Evolutionary conservation across 2,113 vertebrate genomes (phyloP), one percentile per base, ranked within the genome.

Genomic region (Alaudala cheleensis): DNA sequence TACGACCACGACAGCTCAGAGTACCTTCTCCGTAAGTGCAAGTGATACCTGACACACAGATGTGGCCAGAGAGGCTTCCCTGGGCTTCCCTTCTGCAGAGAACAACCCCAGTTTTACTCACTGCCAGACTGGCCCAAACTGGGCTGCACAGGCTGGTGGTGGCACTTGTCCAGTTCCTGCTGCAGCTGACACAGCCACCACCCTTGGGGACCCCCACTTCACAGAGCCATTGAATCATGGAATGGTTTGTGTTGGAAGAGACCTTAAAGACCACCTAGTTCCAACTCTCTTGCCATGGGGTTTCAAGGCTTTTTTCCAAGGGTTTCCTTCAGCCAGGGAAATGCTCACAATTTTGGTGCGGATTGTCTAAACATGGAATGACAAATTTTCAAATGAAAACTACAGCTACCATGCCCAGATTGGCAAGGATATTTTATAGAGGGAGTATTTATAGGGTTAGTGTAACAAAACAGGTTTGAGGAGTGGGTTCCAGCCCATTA

Each of bases 1-100:
- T 99, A 99, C 0, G 99, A 99, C 96, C 99, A 99, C 1, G 99
- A 99, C 98, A 99, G 98, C 98, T 99, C 99, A 0, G 99, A 99
- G 92, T 99, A 99, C 95, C 99, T 99, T 96, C 98, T 99, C 91
- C 99, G 99, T 99, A 98, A 99, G 99, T 99, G 39, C 22, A 2
- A 64, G 5, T 5, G 37, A 28, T 2, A 1, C 56, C 34, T 12
- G 0, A 10, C 2, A 7, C 45, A 37, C 17, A 10, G 57, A 9
- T 3, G 3, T 12, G 31, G 15, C 69, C 66, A 21, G 8, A 45
- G 66, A 7, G 14, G 4, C 51, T 53, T 10, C 11, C 51, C 56
- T 34, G 71, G 53, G 9, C 50, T 37, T 58, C 67, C n/a, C 42
- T n/a, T 31, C 56, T n/a, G 49, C 17, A n/a, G 22, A 37, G 33